Percentiles rank a stretch among this genome's conserved stretches.
Evolutionary conservation across 1,140 invertebrate genomes (phyloP).

Genomic region (Philopotamus ludificatus): DNA sequence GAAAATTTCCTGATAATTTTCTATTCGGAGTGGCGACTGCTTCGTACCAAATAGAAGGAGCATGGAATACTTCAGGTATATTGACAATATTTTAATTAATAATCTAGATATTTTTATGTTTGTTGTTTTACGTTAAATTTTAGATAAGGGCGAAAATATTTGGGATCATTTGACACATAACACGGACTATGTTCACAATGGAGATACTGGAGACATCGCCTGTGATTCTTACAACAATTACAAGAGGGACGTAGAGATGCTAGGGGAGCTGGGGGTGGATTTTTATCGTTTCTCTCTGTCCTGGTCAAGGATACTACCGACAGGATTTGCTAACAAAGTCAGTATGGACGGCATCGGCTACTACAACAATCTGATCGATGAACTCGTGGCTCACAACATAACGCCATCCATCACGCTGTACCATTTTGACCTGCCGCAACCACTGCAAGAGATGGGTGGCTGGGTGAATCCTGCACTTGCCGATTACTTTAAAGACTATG

Average conservation of each 20-base stretch:
- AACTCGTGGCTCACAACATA: constrained; percentile 56
- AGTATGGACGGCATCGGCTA: constrained; percentile 58
- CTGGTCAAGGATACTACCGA: constrained; percentile 62
- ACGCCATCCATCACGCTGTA: constrained; percentile 55
- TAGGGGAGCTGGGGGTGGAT: constrained; percentile 54
- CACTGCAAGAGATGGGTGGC: constrained; percentile 50
- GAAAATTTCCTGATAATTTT: constrained; percentile 57
- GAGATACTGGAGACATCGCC: constrained; percentile 51
- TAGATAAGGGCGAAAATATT: constrained; percentile 57
- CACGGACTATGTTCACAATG: constrained; percentile 54
- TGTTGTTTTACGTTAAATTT: too few relatives aligned
- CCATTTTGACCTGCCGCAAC: constrained; percentile 52
- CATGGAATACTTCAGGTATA: constrained; percentile 61
- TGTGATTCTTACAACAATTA: constrained; percentile 53
- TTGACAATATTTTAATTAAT: neutral
- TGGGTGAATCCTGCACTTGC: constrained; percentile 48
- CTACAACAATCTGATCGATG: constrained; percentile 61
- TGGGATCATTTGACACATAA: constrained; percentile 57
- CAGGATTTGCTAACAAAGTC: constrained; percentile 52
- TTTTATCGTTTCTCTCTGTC: constrained; percentile 64
- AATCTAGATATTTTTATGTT: constrained; percentile 9
- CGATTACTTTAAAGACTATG: constrained; percentile 54
- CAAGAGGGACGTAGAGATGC: constrained; percentile 55
- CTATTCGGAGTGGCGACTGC: constrained; percentile 57
- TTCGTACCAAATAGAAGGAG: constrained; percentile 67